Evolutionary conservation across 1,140 invertebrate genomes (phyloP), one percentile per base, ranked within the genome.

Genomic region (Zophobas atratus): DNA sequence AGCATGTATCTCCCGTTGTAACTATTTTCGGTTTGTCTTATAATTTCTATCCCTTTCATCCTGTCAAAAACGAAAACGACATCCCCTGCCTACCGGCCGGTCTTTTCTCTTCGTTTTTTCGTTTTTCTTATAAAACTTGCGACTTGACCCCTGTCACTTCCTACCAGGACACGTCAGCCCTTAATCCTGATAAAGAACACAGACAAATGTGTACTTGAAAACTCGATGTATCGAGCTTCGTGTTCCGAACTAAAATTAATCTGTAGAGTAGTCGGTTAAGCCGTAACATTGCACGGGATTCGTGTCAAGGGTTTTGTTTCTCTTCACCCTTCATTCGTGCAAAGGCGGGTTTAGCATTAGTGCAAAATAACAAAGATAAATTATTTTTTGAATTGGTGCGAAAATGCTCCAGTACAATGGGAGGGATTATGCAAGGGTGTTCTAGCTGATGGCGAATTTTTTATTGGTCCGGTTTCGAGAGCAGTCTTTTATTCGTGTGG

Each of bases 241-340:
- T 51, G 49, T 51, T 51, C 49, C 49, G n/a, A 51, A 51, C 49
- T 51, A 51, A 51, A 51, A 51, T 51, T 51, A 51, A 51, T 51
- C 49, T 51, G 4, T 51, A 20, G 6, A 20, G 49, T 51, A 51
- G 20, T 51, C n/a, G 49, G 49, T 20, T 51, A 51, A 51, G 49
- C 49, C 49, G 49, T 20, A 46, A 51, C 49, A 20, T 51, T 51
- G 49, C 49, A 51, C 49, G 49, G 49, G 49, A 51, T 51, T 51
- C 49, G 49, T 51, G 49, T 51, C 49, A 51, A 51, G 49, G 49
- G 49, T 51, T 51, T 6, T 20, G 43, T 5, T 51, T 51, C 49
- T 4, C 2, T 20, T 20, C 49, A 51, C 49, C 49, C 49, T 20
- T 20, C 2, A 20, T 20, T n/a, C 49, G 6, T 51, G 49, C 20